Conservation (phyloP, 2,113 vertebrate genomes). For the Scytalopus superciliaris region DNA sequence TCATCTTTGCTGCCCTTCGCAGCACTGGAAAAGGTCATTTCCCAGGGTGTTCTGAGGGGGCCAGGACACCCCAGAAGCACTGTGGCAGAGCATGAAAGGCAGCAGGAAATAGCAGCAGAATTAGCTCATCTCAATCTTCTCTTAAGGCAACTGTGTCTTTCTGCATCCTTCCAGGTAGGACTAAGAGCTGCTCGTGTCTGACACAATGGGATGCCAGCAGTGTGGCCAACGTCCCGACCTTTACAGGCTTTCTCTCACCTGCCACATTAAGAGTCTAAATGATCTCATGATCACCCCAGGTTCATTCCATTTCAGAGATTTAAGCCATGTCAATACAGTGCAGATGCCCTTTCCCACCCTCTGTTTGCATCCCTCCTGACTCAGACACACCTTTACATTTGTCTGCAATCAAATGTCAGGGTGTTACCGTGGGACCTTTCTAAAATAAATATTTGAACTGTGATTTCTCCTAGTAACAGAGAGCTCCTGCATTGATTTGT, state of each 20-base stretch:
- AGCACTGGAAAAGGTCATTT: neutral
- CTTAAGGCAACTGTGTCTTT: neutral
- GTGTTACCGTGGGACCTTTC: neutral
- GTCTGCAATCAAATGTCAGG: neutral
- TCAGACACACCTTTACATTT: neutral
- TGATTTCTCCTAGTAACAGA: neutral
- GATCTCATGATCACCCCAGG: neutral
- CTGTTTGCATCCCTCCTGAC: neutral
- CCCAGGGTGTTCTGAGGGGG: neutral
- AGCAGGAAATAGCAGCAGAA: neutral
- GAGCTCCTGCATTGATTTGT: neutral
- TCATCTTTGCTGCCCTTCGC: neutral
- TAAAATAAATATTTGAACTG: neutral
- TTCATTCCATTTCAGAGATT: neutral
- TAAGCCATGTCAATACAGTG: neutral
- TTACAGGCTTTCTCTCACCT: neutral
- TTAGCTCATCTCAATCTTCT: neutral
- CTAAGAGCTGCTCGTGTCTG: neutral
- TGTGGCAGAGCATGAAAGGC: fast-evolving
- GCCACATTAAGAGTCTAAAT: neutral
- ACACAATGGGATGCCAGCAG: neutral
- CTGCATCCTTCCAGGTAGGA: neutral
- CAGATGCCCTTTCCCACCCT: neutral
- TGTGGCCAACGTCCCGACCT: fast-evolving
- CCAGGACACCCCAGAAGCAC: neutral